Evolutionary conservation across 2,113 vertebrate genomes (phyloP).

Genomic region (Psittacara wagleri): DNA sequence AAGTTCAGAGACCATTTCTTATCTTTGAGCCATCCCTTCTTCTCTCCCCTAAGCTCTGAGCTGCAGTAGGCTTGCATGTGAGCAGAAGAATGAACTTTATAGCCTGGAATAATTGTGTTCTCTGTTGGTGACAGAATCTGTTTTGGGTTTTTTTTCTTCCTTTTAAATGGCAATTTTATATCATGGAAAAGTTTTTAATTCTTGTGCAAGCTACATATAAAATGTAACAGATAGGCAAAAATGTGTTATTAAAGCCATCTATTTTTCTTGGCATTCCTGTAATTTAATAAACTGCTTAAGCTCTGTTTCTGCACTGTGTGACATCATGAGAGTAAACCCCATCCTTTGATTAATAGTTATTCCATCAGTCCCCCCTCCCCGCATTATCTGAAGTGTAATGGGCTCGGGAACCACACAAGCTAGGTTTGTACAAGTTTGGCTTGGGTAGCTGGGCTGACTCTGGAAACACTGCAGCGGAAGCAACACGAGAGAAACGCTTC

Average conservation of each 20-base stretch:
- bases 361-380: conserved; percentile 17
- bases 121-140: conserved; percentile 44
- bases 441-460: background rate
- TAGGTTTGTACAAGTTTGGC: background rate
- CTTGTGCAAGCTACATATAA: conserved; percentile 63
- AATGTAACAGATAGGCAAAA: conserved; percentile 78
- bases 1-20: background rate
- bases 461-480: background rate
- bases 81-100: conserved; percentile 35
- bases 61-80: background rate
- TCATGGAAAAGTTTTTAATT: conserved; percentile 70
- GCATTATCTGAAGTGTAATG: conserved; percentile 14
- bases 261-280: conserved; percentile 76
- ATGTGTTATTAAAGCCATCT: conserved; percentile 79
- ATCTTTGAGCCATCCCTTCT: accelerated
- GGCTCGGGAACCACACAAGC: background rate
- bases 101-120: conserved; percentile 58
- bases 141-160: conserved; percentile 5
- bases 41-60: background rate
- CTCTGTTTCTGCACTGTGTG: conserved; percentile 65
- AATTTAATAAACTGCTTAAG: conserved; percentile 77
- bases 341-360: conserved; percentile 70
- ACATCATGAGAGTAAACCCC: conserved; percentile 62
- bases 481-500: background rate
- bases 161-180: conserved; percentile 69